Evolutionary conservation across 64 coral and sea anemone genomes (phyloP).

Genomic region (Pachyseris speciosa): DNA sequence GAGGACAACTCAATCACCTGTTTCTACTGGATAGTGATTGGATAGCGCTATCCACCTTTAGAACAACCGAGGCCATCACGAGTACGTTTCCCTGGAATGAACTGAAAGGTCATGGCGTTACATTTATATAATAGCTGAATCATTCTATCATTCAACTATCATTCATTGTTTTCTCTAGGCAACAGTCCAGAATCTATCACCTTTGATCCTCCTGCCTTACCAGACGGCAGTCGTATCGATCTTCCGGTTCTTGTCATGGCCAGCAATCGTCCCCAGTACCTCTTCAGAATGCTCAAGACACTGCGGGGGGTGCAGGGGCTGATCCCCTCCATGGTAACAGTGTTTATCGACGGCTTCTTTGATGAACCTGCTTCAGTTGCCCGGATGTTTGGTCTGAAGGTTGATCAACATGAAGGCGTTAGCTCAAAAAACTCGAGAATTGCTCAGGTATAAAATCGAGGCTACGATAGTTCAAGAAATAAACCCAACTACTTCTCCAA

Average conservation of each 20-base stretch:
- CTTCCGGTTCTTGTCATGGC: constrained; percentile 58
- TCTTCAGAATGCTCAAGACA: constrained; percentile 46
- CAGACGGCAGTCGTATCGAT: constrained; percentile 27
- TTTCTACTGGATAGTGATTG: no score
- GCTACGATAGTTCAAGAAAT: background rate
- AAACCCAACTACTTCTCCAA: no score
- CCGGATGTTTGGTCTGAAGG: constrained; percentile 55
- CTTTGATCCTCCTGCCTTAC: constrained; percentile 31
- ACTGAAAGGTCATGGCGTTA: no score
- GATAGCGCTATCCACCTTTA: no score
- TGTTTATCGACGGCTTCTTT: constrained; percentile 58
- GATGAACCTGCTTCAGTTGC: constrained; percentile 61
- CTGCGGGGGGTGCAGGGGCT: constrained; percentile 18
- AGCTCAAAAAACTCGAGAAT: constrained; percentile 70
- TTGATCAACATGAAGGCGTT: constrained; percentile 61
- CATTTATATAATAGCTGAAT: no score
- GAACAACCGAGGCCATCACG: no score
- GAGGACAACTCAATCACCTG: no score
- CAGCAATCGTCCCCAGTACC: constrained; percentile 50
- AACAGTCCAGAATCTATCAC: background rate
- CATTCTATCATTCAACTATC: no score
- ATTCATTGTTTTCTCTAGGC: constrained; percentile 6
- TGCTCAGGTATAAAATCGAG: constrained; percentile 58
- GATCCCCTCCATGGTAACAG: constrained; percentile 49
- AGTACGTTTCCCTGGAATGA: no score